Evolutionary conservation across 23 tunicate genomes (phyloP).

Genomic region (Botrylloides violaceus): DNA sequence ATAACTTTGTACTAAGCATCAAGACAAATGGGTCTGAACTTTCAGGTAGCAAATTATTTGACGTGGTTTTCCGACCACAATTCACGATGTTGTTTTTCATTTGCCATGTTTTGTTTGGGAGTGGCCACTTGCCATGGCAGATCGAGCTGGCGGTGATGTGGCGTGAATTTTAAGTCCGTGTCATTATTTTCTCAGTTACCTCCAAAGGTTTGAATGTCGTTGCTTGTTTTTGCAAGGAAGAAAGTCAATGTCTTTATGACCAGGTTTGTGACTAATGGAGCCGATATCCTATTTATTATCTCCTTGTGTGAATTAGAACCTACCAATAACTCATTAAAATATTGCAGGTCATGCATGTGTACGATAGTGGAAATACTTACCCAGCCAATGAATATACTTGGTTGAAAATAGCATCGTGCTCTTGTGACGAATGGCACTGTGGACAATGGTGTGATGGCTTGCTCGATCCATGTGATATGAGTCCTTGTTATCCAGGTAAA

Average conservation of each 20-base stretch:
- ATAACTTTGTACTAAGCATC: background rate
- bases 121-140: too few species aligned
- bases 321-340: background rate
- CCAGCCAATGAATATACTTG: slow-evolving; percentile 24
- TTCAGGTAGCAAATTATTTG: background rate
- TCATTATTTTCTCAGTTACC: too few species aligned
- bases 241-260: slow-evolving; percentile 35
- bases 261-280: too few species aligned
- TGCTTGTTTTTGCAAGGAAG: slow-evolving; percentile 45
- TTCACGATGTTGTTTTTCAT: too few species aligned
- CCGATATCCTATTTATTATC: background rate
- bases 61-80: too few species aligned
- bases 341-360: background rate
- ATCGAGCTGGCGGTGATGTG: too few species aligned
- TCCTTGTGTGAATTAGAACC: background rate
- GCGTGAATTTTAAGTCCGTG: too few species aligned
- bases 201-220: background rate
- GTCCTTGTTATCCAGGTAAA: slow-evolving; percentile 65
- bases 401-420: slow-evolving; percentile 46
- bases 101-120: too few species aligned
- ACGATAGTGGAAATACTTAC: too few species aligned
- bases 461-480: slow-evolving; percentile 34
- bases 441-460: slow-evolving; percentile 42
- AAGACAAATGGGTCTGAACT: background rate
- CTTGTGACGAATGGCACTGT: slow-evolving; percentile 47